Evolutionary conservation across 1,140 invertebrate species (phyloP).

Genomic region (Drosophila novamexicana): DNA sequence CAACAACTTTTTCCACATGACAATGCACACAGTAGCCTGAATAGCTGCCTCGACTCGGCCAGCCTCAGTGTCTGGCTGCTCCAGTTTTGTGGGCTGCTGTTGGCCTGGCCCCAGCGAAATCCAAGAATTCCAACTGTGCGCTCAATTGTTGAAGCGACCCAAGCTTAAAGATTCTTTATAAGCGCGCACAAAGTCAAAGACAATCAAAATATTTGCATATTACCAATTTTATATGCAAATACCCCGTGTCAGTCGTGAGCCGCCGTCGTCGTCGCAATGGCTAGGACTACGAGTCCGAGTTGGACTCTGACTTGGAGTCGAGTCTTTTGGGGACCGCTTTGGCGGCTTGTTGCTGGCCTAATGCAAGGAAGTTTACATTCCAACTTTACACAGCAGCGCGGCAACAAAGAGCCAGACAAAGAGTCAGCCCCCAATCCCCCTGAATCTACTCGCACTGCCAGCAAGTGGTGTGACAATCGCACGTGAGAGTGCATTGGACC

Average conservation of each 20-base stretch:
- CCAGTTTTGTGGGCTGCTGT: constrained; percentile 62
- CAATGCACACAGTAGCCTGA: constrained; percentile 19
- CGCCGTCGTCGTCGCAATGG: constrained; percentile 58
- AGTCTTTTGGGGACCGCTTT: constrained; percentile 72
- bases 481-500: constrained; percentile 79
- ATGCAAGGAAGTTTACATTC: constrained; percentile 67
- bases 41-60: not conserved
- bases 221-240: constrained; percentile 83
- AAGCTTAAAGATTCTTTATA: constrained; percentile 81
- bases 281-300: constrained; percentile 40
- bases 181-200: constrained; percentile 82
- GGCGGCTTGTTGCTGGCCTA: constrained; percentile 60
- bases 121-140: constrained; percentile 77
- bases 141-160: constrained; percentile 67
- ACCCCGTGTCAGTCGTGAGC: constrained; percentile 77
- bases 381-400: constrained; percentile 66
- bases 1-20: constrained; percentile 53
- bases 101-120: constrained; percentile 41
- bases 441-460: constrained; percentile 34
- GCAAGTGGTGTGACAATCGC: constrained; percentile 80
- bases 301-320: constrained; percentile 9
- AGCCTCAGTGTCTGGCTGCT: constrained; percentile 49
- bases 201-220: constrained; percentile 83
- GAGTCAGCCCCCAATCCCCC: constrained; percentile 29
- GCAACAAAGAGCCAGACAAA: constrained; percentile 69